phyloP scores from a whole-genome alignment of 2,888 invertebrate genomes.

The Ophion ventricosus region DNA sequence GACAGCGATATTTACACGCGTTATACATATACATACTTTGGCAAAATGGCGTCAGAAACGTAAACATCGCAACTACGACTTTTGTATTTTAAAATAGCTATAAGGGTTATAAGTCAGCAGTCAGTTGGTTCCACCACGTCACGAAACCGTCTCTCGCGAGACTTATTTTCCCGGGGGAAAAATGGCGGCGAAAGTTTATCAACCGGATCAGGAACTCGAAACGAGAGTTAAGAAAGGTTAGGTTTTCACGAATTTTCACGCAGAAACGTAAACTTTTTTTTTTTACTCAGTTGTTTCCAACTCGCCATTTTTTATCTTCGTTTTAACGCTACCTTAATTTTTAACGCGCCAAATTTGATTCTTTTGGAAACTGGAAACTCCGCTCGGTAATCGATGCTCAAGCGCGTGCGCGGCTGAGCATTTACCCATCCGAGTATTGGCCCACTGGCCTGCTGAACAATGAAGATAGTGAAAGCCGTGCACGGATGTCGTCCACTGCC shows the following conservation, averaged over 20 bases:
- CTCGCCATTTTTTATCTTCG: too few species aligned
- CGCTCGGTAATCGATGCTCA: too few species aligned
- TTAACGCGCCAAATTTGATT: too few species aligned
- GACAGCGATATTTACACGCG: slow-evolving; percentile 15
- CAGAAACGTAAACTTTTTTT: too few species aligned
- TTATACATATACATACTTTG: neutral
- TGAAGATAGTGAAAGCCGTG: neutral
- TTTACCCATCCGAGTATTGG: neutral
- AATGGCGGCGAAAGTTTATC: slow-evolving; percentile 81
- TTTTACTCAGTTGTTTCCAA: too few species aligned
- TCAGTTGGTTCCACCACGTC: neutral
- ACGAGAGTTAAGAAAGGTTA: slow-evolving; percentile 89
- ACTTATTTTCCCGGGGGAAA: neutral
- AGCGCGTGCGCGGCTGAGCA: neutral
- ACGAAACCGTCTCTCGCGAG: neutral
- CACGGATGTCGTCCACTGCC: neutral
- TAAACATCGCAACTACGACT: slow-evolving; percentile 30
- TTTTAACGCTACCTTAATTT: too few species aligned
- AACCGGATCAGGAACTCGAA: slow-evolving; percentile 87
- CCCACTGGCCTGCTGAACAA: neutral
- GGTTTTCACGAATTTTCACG: neutral
- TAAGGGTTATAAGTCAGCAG: neutral
- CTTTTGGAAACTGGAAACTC: too few species aligned
- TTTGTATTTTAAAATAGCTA: neutral
- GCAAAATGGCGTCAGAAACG: slow-evolving; percentile 23